phyloP scores from a whole-genome alignment of 2,113 vertebrate species.

The Entelurus aequoreus region DNA sequence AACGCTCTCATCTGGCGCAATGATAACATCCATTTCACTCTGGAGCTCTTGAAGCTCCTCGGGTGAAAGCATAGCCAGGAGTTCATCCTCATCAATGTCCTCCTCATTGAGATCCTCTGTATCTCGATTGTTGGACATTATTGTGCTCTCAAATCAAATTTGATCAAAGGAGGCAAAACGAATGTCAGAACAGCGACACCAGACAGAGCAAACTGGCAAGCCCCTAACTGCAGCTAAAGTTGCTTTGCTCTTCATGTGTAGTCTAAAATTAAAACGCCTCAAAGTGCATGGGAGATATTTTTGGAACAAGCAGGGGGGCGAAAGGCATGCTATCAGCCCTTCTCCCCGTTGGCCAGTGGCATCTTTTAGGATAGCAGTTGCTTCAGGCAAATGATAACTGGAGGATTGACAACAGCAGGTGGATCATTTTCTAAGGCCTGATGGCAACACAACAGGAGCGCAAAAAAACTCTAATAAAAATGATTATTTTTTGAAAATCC shows the following conservation, averaged over 20 bases:
- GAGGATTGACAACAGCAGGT: conserved; percentile 62
- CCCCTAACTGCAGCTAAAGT: conserved; percentile 34
- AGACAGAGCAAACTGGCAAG: conserved; percentile 25
- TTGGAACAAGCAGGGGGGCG: conserved; percentile 59
- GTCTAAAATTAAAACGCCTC: conserved; percentile 86
- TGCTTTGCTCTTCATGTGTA: conserved; percentile 38
- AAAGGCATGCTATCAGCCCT: conserved; percentile 57
- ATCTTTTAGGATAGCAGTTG: conserved; percentile 84
- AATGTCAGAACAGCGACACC: conserved; percentile 11
- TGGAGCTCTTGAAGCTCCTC: conserved; percentile 92
- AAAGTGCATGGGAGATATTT: conserved; percentile 81
- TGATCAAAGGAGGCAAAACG: conserved; percentile 5
- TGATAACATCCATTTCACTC: conserved; percentile 89
- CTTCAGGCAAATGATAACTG: conserved; percentile 41
- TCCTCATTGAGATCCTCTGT: conserved; percentile 57
- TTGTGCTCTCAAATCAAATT: neutral
- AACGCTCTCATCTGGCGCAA: conserved; percentile 86
- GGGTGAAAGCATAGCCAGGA: conserved; percentile 87
- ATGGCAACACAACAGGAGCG: neutral
- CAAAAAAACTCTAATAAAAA: neutral
- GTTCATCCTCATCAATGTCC: conserved; percentile 87
- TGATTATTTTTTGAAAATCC: neutral
- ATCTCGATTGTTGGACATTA: conserved; percentile 61
- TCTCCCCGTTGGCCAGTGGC: conserved; percentile 84
- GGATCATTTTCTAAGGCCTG: conserved; percentile 34